A percentile compares a stretch with the other conserved stretches of the same genome.
Evolutionary conservation across 2,888 invertebrate genomes (phyloP).

Genomic region (Bursaphelenchus okinawaensis): DNA sequence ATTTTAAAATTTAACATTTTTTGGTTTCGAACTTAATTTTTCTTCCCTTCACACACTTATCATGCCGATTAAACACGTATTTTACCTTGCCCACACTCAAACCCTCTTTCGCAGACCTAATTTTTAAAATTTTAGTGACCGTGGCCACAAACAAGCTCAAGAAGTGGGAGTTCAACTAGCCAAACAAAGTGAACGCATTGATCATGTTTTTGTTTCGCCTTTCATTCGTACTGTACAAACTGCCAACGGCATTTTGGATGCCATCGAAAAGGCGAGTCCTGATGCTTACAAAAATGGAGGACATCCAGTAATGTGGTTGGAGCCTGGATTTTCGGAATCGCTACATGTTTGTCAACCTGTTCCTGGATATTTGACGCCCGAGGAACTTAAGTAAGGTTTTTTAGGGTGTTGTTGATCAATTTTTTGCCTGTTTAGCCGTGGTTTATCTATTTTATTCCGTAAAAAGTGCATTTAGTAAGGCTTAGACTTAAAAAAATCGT

Average conservation of each 20-base stretch:
- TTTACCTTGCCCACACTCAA: too few species aligned
- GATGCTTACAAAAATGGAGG: neutral
- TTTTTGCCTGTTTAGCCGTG: too few species aligned
- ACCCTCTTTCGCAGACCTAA: too few species aligned
- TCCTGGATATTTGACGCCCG: constrained; percentile 32
- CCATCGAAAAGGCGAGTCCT: neutral
- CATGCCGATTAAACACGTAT: too few species aligned
- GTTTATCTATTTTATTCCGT: too few species aligned
- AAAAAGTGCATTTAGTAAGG: too few species aligned
- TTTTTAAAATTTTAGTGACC: constrained; percentile 33
- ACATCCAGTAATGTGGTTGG: constrained; percentile 36
- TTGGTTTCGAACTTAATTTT: neutral
- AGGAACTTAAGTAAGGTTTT: constrained; percentile 32
- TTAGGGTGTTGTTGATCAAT: neutral
- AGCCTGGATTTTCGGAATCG: constrained; percentile 51
- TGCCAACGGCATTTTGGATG: constrained; percentile 23
- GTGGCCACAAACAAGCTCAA: constrained; percentile 44
- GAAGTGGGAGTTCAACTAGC: constrained; percentile 44
- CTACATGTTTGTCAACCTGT: constrained; percentile 37
- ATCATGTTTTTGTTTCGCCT: constrained; percentile 46
- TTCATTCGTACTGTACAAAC: constrained; percentile 54
- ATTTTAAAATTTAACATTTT: neutral
- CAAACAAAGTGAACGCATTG: constrained; percentile 33
- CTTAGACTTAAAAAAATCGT: too few species aligned
- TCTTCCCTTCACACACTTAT: too few species aligned